phyloP scores from a whole-genome alignment of 2,113 vertebrate species.

The Myiopsitta monachus region DNA sequence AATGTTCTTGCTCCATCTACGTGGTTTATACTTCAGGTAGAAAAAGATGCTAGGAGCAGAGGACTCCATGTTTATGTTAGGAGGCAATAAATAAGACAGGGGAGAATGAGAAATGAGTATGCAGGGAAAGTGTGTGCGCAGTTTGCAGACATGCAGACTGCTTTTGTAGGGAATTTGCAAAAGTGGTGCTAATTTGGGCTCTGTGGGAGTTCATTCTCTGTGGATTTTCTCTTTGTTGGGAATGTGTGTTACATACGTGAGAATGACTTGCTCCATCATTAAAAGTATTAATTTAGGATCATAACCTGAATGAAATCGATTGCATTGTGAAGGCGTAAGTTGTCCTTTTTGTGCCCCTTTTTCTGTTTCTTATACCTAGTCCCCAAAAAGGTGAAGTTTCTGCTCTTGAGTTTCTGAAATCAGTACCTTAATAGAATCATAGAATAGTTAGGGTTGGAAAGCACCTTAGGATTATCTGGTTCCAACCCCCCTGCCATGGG shows the following conservation, averaged over 20 bases:
- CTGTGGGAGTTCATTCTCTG: background rate
- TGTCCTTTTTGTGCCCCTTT: background rate
- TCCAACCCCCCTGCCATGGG: no score
- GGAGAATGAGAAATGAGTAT: background rate
- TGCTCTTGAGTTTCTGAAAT: background rate
- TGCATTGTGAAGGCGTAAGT: background rate
- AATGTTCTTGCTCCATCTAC: background rate
- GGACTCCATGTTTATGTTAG: background rate
- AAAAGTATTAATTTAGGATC: background rate
- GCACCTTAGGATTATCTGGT: no score
- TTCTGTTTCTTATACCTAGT: background rate
- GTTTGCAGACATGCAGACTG: background rate
- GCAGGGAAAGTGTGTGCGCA: background rate
- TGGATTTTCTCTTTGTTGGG: background rate
- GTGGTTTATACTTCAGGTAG: background rate
- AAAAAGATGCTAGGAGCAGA: background rate
- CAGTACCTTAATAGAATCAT: background rate
- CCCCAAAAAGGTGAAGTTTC: background rate
- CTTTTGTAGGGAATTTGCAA: background rate
- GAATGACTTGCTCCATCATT: background rate
- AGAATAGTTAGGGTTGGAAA: no score
- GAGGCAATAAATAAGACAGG: background rate
- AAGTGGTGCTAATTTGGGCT: background rate
- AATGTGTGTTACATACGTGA: background rate
- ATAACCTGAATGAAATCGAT: background rate